Base-by-base conservation (phyloP, 2,888 invertebrate genomes). In the Apodemia mormo region DNA sequence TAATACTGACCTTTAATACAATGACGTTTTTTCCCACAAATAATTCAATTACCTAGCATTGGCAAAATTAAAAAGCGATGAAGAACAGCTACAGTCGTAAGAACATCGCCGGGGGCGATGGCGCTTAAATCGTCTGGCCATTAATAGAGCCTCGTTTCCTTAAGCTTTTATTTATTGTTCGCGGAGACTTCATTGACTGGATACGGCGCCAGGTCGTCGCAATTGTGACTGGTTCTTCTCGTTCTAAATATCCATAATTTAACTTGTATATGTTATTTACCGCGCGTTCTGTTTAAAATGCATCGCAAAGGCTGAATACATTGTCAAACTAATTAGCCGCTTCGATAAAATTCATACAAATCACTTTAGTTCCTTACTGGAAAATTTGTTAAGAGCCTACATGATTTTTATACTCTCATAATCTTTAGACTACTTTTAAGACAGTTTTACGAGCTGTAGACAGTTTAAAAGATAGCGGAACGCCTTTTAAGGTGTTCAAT, bases 191-290 rank as follows among this genome's bases (percentile, higher is more conserved):
- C 89, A 89, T 90, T 90, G 90, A 89, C 85, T 84, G 86, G 81
- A 79, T 74, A 81, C 81, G 91, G 90, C 90, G 91, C 90, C 92
- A 81, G 84, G 83, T 85, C 85, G 90, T 85, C 90, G 92, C 90
- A 87, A 85, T 88, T 86, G 87, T 88, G 88, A 91, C 91, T 91
- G 90, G 92, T 90, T 90, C 88, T 88, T 90, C 89, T 89, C 82
- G 91, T 90, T 89, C 86, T 84, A 83, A 87, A 84, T 83, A 85
- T 80, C 86, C 87, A 88, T 89, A 88, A 84, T 85, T 86, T 84
- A 85, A 86, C 84, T 82, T 82, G 83, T 82, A 76, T 77, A 84
- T 86, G 54, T 87, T 87, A 88, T 88, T 86, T 86, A 84, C 85
- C 89, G 84, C 83, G 84, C 84, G 83, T 83, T 80, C 84, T 86